These are phyloP conservation scores for Anas capensis DNA, from an alignment of 2,797 vertebrate genomes.

Conservation along the genomic window DNA sequence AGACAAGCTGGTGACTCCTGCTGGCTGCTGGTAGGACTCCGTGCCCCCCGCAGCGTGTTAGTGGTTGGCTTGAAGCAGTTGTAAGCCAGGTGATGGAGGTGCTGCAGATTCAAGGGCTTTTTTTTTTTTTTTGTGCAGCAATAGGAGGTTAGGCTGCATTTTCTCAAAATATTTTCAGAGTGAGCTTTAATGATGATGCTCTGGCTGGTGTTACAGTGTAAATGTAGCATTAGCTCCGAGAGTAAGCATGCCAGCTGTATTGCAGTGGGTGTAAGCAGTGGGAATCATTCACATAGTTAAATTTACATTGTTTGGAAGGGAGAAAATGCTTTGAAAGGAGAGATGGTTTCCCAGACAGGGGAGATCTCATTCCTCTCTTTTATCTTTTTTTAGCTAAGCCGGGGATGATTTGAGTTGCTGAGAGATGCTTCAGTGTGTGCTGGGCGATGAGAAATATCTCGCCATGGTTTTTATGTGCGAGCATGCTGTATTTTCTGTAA, in stretches of 20 bases:
- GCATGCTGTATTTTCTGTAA: constrained; percentile 31
- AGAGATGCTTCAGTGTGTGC: constrained; percentile 10
- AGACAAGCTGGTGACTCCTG: background rate
- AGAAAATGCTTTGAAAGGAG: constrained; percentile 5
- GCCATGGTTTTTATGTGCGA: constrained; percentile 5
- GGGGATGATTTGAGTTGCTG: background rate
- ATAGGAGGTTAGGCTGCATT: background rate
- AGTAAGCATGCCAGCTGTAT: background rate
- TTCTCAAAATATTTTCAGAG: background rate
- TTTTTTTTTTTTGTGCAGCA: background rate
- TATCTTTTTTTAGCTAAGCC: background rate
- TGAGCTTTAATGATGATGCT: background rate
- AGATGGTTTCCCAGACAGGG: background rate
- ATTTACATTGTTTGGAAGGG: constrained; percentile 30
- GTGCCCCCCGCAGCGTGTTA: background rate
- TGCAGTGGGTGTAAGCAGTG: background rate
- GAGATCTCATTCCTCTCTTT: constrained; percentile 19
- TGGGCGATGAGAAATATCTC: constrained; percentile 35
- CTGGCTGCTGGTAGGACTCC: background rate
- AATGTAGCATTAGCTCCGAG: background rate
- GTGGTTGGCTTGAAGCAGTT: background rate
- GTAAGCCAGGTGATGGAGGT: background rate
- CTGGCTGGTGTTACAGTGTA: background rate
- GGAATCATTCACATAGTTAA: background rate
- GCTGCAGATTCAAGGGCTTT: background rate